Conservation (phyloP, 2,113 vertebrate species). For the Callipepla californica region DNA sequence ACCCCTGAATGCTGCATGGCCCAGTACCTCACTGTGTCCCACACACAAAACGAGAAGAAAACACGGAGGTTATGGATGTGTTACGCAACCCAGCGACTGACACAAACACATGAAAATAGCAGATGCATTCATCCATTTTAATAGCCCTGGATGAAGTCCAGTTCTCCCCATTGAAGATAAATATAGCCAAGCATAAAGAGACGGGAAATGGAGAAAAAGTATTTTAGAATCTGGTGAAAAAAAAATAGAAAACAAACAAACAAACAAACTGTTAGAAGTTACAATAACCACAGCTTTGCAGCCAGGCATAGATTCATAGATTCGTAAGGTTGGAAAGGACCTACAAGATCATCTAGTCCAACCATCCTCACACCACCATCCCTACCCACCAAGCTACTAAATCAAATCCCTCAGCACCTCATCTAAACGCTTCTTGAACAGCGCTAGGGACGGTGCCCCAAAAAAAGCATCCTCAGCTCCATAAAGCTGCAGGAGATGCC, state of each 20-base stretch:
- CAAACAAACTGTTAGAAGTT: not conserved
- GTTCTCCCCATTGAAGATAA: not conserved
- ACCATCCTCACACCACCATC: too few relatives aligned
- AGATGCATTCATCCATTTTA: constrained; percentile 17
- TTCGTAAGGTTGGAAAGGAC: too few relatives aligned
- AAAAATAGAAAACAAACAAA: not conserved
- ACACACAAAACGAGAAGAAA: constrained; percentile 43
- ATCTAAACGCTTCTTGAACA: too few relatives aligned
- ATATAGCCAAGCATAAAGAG: not conserved
- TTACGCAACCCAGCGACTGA: constrained; percentile 25
- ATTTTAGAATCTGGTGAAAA: not conserved
- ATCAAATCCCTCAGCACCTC: too few relatives aligned
- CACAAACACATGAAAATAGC: not conserved
- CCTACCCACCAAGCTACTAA: too few relatives aligned
- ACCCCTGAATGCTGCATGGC: not conserved
- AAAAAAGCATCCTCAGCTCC: not conserved
- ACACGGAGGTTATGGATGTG: not conserved
- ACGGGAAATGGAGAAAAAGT: not conserved
- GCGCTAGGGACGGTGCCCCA: too few relatives aligned
- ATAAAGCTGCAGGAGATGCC: not conserved
- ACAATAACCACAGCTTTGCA: not conserved
- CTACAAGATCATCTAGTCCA: too few relatives aligned
- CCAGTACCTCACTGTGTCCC: not conserved
- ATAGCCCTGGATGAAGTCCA: not conserved
- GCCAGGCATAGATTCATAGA: not conserved